A percentile compares a stretch with the other conserved stretches of the same genome.
Evolutionary conservation across 2,113 vertebrate genomes (phyloP).

Genomic region (Rallus limicola): DNA sequence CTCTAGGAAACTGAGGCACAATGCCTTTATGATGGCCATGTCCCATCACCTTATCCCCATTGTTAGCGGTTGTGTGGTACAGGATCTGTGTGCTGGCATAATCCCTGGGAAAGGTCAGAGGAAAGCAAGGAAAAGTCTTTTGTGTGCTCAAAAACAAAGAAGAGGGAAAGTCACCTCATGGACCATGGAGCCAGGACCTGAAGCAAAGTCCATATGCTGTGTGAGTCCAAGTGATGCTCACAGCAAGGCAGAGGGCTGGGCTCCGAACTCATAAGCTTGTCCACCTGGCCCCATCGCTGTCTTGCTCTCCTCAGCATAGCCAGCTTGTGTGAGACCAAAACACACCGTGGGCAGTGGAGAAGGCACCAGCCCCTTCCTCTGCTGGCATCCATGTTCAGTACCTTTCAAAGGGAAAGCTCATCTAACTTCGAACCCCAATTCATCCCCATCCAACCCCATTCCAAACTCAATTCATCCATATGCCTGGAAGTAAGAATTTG

Average conservation of each 20-base stretch:
- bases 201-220: fast-evolving
- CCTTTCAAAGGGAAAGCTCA: background rate
- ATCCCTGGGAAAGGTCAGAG: background rate
- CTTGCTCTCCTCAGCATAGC: background rate
- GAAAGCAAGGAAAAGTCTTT: background rate
- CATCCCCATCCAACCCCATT: background rate
- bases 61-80: background rate
- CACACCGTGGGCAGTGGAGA: background rate
- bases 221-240: fast-evolving
- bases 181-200: background rate
- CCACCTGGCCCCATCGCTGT: background rate
- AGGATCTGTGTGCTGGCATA: background rate
- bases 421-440: background rate
- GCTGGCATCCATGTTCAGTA: fast-evolving
- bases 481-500: background rate
- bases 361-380: background rate
- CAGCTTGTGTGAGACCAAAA: fast-evolving
- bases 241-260: background rate
- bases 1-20: background rate
- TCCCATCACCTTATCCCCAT: background rate
- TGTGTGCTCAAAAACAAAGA: background rate
- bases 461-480: background rate
- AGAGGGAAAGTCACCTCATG: background rate
- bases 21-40: fast-evolving
- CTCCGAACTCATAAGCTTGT: background rate